Base-by-base conservation (phyloP, 2,113 vertebrate genomes). In the Otocyon megalotis region DNA sequence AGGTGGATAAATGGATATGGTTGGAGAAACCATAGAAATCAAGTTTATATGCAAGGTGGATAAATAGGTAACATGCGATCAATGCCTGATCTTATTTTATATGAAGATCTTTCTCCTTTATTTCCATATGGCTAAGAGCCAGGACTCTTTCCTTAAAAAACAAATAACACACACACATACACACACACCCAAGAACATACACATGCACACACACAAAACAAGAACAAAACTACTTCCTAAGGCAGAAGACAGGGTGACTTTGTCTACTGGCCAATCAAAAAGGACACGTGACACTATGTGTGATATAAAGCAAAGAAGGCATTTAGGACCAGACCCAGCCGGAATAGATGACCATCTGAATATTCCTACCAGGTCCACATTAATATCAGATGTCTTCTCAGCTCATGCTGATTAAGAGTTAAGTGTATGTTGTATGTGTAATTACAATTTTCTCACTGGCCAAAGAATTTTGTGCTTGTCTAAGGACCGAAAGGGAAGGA, bases 361-460 rank as follows among this genome's bases (percentile, higher is more conserved):
- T 62, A 62, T 37, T 7, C 19, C 16, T 37, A 30, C 14, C 1
- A 11, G 24, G 37, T n/a, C 11, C 60, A 0, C 2, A 1, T 5
- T 62, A 43, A 28, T 54, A 32, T 80, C 37, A 13, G 14, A 7
- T 15, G 43, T 54, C 43, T 30, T 26, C 5, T 54, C 37, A 62
- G 62, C n/a, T 95, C 35, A 48, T n/a, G 67, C 58, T 43, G 32
- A 10, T 60, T 50, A 14, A 58, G 3, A 69, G 22, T 58, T 56
- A 20, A 58, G 30, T 16, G 1, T 30, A 77, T 53, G 88, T 37
- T 32, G 20, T 60, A 9, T 58, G 10, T 72, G 54, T 20, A 26
- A 92, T 43, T 60, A 7, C 16, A 35, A 54, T 50, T 82, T 67
- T 20, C 62, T 9, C 8, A 8, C 17, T 71, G 69, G 5, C 16